Conservation (phyloP, 1,140 invertebrate genomes). For the Asobara japonica region DNA sequence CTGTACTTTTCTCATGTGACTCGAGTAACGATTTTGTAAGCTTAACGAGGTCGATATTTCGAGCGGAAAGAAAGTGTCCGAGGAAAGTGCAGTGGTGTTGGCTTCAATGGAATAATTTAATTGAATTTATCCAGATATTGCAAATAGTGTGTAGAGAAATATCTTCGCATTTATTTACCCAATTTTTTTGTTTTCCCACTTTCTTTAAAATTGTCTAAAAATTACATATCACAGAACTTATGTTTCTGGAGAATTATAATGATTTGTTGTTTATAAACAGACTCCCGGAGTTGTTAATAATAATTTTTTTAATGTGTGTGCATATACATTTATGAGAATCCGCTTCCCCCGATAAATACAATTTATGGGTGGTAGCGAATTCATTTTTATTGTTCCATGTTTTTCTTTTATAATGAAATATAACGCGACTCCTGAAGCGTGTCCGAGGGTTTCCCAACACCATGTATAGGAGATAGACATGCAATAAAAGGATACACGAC, state of each 20-base stretch:
- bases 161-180: too few species aligned
- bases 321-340: background rate
- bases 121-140: background rate
- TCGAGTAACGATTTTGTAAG: constrained; percentile 6
- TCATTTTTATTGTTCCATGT: constrained; percentile 17
- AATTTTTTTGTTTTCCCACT: too few species aligned
- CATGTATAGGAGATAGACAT: constrained; percentile 27
- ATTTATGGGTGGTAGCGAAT: constrained; percentile 11
- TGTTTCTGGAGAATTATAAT: background rate
- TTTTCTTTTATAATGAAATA: constrained; percentile 6
- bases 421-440: constrained; percentile 32
- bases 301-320: too few species aligned
- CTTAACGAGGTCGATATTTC: constrained; percentile 12
- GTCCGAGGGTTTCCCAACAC: constrained; percentile 26
- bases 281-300: too few species aligned
- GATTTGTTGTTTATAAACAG: too few species aligned
- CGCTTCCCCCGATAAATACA: background rate
- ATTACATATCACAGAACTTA: too few species aligned
- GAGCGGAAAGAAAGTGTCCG: background rate
- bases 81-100: constrained; percentile 1
- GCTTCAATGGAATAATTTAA: constrained; percentile 10
- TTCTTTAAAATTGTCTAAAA: too few species aligned
- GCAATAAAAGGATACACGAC: constrained; percentile 31
- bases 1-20: background rate
- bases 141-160: too few species aligned